Evolutionary conservation across 2,888 invertebrate species (phyloP), one percentile per base, ranked within the genome.

Genomic region (Hybos culiciformis): DNA sequence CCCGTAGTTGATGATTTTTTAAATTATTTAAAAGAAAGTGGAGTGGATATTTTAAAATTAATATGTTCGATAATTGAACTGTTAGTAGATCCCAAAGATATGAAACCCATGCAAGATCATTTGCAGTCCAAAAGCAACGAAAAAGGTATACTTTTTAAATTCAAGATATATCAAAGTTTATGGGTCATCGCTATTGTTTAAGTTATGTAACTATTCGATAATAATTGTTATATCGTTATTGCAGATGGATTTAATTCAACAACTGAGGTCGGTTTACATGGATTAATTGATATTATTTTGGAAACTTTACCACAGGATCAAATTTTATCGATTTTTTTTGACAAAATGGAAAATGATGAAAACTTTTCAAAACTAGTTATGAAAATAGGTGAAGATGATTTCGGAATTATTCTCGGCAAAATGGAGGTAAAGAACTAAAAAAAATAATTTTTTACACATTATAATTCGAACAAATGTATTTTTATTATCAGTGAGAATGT

Each of bases 271-370:
- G 66, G 64, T 18, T 51, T 66, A 42, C 62, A 64, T 42, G 63
- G 63, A 9, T 53, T 66, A 45, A 56, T 64, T 39, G 63, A 63
- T 50, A 59, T 58, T 46, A 53, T 66, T 36, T 53, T 66, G 40
- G 59, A 60, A 41, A 49, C 57, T 21, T 45, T 66, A 55, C 64
- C 65, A 36, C 62, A 61, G 58, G 63, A 65, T 56, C 59, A 63
- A 56, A 59, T 65, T 49, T 49, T 63, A 46, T 55, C 61, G 39
- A 53, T 59, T 32, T 66, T 63, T 52, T 62, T 63, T 52, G 62
- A 62, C 47, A 64, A 63, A 54, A 56, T 59, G 43, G 64, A 65
- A 45, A 54, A 57, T 49, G 60, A 57, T 51, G 55, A 56, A 47
- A 56, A 59, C 47, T 64, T 65, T 51, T 53, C 56, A n/a, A 56